Conservation (phyloP, 2,113 vertebrate genomes). For the Eudyptes chrysolophus region DNA sequence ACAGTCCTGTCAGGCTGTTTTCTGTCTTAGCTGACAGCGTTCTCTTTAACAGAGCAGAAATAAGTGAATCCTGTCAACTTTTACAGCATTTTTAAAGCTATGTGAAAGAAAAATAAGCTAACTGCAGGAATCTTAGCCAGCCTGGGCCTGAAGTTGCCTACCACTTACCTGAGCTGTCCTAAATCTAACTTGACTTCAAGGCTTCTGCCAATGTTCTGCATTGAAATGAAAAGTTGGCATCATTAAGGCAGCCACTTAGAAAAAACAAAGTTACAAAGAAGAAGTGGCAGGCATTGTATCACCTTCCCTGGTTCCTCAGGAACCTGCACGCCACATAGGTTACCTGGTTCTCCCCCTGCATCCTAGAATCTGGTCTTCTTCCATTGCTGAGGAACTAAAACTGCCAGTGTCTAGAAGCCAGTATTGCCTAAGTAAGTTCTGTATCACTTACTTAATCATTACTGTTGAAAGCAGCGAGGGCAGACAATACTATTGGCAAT, state of each 20-base stretch:
- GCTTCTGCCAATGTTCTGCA: background rate
- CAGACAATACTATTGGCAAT: background rate
- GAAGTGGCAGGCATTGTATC: background rate
- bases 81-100: background rate
- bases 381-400: background rate
- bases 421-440: background rate
- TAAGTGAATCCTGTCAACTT: background rate
- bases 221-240: background rate
- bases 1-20: background rate
- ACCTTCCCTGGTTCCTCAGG: background rate
- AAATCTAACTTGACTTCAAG: background rate
- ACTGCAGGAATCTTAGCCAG: background rate
- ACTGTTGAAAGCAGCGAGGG: background rate
- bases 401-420: background rate
- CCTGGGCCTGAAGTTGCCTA: background rate
- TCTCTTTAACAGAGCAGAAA: background rate
- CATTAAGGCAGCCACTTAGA: background rate
- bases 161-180: background rate
- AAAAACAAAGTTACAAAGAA: background rate
- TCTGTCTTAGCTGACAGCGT: background rate
- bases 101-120: background rate
- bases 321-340: rapidly evolving
- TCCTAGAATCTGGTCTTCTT: background rate
- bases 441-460: background rate
- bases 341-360: background rate